Evolutionary conservation across 2,888 invertebrate species (phyloP).

Genomic region (Drosophila mimetica): DNA sequence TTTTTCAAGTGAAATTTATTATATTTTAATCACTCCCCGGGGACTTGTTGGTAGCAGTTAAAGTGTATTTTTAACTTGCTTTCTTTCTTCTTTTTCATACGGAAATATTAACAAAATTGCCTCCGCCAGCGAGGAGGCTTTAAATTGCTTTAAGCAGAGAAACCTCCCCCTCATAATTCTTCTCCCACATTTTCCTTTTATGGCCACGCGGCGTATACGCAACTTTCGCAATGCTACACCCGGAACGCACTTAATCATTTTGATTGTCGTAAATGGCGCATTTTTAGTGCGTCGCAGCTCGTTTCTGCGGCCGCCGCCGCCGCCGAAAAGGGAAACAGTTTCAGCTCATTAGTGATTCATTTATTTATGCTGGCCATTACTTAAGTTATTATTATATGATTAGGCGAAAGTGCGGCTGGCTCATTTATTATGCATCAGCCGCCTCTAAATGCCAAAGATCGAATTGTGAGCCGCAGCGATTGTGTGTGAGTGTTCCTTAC

Average conservation of each 20-base stretch:
- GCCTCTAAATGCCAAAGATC: slow-evolving; percentile 16
- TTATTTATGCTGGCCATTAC: slow-evolving; percentile 56
- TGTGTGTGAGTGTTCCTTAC: background rate
- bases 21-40: slow-evolving; percentile 84
- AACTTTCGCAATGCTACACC: slow-evolving; percentile 36
- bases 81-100: slow-evolving; percentile 10
- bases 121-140: slow-evolving; percentile 44
- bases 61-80: slow-evolving; percentile 62
- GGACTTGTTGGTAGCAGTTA: slow-evolving; percentile 73
- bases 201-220: slow-evolving; percentile 71
- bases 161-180: slow-evolving; percentile 33
- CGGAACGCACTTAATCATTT: slow-evolving; percentile 72
- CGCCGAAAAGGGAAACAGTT: slow-evolving; percentile 49
- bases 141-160: slow-evolving; percentile 77
- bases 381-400: slow-evolving; percentile 67
- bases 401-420: slow-evolving; percentile 54
- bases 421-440: slow-evolving; percentile 57
- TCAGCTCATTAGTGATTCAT: slow-evolving; percentile 70
- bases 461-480: slow-evolving; percentile 2
- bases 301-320: slow-evolving; percentile 30
- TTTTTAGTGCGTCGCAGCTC: slow-evolving; percentile 55
- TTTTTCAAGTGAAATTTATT: slow-evolving; percentile 81
- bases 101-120: slow-evolving; percentile 48
- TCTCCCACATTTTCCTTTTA: slow-evolving; percentile 43
- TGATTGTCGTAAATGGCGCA: slow-evolving; percentile 74